phyloP scores from a whole-genome alignment of 2,888 invertebrate genomes.

The Acleris sparsana region DNA sequence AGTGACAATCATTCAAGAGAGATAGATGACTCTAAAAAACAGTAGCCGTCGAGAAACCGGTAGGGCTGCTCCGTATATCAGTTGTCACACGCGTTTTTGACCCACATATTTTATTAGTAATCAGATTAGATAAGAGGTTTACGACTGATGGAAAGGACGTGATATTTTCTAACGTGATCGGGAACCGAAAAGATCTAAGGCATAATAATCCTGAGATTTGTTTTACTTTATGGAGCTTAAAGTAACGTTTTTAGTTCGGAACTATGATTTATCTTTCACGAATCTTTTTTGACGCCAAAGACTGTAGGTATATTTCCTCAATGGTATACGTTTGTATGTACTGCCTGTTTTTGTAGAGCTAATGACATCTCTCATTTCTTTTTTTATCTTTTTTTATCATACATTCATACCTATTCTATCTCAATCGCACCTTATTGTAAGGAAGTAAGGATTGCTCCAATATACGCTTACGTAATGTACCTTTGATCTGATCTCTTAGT shows the following conservation, averaged over 20 bases:
- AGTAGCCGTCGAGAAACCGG: conserved; percentile 11
- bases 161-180: conserved; percentile 13
- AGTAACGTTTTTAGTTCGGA: not conserved
- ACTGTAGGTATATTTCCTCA: no score
- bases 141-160: conserved; percentile 16
- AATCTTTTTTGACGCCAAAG: no score
- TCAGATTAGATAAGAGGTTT: conserved; percentile 32
- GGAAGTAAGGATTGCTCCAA: not conserved
- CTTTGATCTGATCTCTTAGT: no score
- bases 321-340: no score
- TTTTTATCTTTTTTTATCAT: no score
- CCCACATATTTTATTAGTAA: conserved; percentile 31
- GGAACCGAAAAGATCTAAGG: conserved; percentile 17
- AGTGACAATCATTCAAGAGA: not conserved
- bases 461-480: not conserved
- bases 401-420: no score
- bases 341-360: no score
- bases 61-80: conserved; percentile 19
- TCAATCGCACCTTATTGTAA: no score
- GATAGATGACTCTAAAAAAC: conserved; percentile 7
- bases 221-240: conserved; percentile 6
- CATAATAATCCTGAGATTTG: not conserved
- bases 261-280: not conserved
- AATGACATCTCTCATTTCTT: no score
- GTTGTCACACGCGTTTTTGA: conserved; percentile 14